A percentile compares a stretch with the other conserved stretches of the same genome.
Conservation (phyloP, 2,888 invertebrate species). For the Drosophila subquinaria region DNA sequence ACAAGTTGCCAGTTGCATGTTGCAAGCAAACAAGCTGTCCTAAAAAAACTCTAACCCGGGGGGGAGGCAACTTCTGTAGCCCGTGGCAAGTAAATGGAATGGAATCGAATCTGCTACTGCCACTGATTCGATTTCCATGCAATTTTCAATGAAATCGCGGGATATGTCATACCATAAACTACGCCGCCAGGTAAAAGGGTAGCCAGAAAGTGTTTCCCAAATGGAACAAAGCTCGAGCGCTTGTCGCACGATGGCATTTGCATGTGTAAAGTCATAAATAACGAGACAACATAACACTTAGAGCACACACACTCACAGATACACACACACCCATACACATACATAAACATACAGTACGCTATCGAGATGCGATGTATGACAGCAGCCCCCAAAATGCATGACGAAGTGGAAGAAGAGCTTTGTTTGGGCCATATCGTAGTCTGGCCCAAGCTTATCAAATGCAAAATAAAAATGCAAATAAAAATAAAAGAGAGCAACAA, state of each 20-base stretch:
- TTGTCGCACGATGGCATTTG: slow-evolving; percentile 79
- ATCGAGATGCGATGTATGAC: slow-evolving; percentile 77
- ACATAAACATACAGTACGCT: slow-evolving; percentile 34
- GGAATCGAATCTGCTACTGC: slow-evolving; percentile 59
- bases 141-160: slow-evolving; percentile 79
- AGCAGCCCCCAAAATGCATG: slow-evolving; percentile 71
- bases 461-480: slow-evolving; percentile 71
- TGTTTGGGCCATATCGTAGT: slow-evolving; percentile 54
- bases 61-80: background rate
- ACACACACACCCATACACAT: slow-evolving; percentile 15
- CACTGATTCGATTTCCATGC: slow-evolving; percentile 76
- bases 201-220: slow-evolving; percentile 38
- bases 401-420: slow-evolving; percentile 28
- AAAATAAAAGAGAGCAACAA: slow-evolving; percentile 17
- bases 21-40: slow-evolving; percentile 14
- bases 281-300: slow-evolving; percentile 79
- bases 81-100: slow-evolving; percentile 40
- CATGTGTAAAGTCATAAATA: slow-evolving; percentile 84
- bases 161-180: slow-evolving; percentile 76
- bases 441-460: slow-evolving; percentile 76
- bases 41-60: background rate
- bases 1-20: slow-evolving; percentile 29
- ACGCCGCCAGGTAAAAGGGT: slow-evolving; percentile 71
- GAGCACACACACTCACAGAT: slow-evolving; percentile 46
- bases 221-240: slow-evolving; percentile 72